Conservation (phyloP, 2,888 invertebrate genomes). For the Sesia bembeciformis region DNA sequence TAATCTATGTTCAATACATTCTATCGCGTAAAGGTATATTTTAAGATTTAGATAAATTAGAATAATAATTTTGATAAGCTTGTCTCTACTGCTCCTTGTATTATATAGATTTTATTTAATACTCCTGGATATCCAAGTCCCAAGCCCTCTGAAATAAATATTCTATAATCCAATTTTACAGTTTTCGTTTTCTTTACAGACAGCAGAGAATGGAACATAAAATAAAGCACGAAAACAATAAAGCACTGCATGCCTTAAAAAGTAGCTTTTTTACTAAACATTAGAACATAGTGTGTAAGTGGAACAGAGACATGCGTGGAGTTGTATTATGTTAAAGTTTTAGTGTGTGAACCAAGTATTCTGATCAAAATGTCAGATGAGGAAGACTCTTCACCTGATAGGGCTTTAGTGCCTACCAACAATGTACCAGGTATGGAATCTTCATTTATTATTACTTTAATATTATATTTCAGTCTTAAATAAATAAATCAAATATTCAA, state of each 20-base stretch:
- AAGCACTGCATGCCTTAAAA: slow-evolving; percentile 31
- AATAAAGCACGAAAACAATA: slow-evolving; percentile 13
- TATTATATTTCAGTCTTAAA: too few relatives aligned
- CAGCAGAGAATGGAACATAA: background rate
- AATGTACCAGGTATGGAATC: slow-evolving; percentile 50
- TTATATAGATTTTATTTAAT: too few relatives aligned
- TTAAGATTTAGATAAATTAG: too few relatives aligned
- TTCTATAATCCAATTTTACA: background rate
- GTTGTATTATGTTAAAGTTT: slow-evolving; percentile 13
- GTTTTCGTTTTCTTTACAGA: background rate
- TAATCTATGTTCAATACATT: too few relatives aligned
- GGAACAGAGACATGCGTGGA: slow-evolving; percentile 31
- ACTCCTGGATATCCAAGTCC: too few relatives aligned
- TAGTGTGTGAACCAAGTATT: slow-evolving; percentile 5
- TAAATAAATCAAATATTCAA: too few relatives aligned
- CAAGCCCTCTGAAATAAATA: too few relatives aligned
- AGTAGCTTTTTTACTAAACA: slow-evolving; percentile 32
- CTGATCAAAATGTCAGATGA: slow-evolving; percentile 60
- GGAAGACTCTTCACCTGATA: slow-evolving; percentile 61
- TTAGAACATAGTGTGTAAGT: slow-evolving; percentile 27
- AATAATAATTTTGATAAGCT: too few relatives aligned
- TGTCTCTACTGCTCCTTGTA: too few relatives aligned
- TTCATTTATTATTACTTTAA: too few relatives aligned
- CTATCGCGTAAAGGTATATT: too few relatives aligned
- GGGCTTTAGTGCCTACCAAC: slow-evolving; percentile 54